Conservation (phyloP, 2,888 invertebrate species). For the Siphonodentalium dalli region DNA sequence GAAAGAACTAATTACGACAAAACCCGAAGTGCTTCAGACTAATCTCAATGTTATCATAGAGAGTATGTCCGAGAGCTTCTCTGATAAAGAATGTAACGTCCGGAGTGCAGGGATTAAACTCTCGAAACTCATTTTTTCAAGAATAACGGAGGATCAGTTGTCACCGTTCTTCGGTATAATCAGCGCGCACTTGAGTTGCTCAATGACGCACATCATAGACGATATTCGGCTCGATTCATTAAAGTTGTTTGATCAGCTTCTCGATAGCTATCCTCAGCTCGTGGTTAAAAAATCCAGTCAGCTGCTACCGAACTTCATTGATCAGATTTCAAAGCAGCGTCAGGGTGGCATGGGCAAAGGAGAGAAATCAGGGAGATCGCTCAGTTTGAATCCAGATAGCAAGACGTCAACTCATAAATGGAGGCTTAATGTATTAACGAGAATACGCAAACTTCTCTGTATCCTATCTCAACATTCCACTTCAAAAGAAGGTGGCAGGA, state of each 20-base stretch:
- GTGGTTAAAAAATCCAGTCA: conserved; percentile 75
- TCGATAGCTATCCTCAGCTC: conserved; percentile 73
- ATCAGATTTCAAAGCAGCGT: conserved; percentile 76
- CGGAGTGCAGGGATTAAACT: conserved; percentile 68
- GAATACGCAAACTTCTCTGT: conserved; percentile 71
- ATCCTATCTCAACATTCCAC: too few relatives aligned
- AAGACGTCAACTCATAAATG: conserved; percentile 80
- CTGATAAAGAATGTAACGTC: conserved; percentile 75
- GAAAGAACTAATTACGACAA: conserved; percentile 68
- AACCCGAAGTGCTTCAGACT: conserved; percentile 68
- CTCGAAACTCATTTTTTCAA: conserved; percentile 55
- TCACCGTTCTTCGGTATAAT: conserved; percentile 80
- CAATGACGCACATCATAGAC: conserved; percentile 87
- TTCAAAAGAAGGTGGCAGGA: too few relatives aligned
- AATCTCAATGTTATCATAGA: conserved; percentile 76
- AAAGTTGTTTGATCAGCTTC: conserved; percentile 78
- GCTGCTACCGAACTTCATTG: conserved; percentile 81
- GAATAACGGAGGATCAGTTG: conserved; percentile 35
- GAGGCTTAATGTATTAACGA: conserved; percentile 78
- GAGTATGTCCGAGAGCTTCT: conserved; percentile 74
- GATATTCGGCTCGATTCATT: conserved; percentile 85
- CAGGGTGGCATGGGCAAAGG: conserved; percentile 25
- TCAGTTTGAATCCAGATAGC: conserved; percentile 76
- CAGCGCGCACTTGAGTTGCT: conserved; percentile 82
- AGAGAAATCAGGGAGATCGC: conserved; percentile 70